These are phyloP conservation scores for Rhopalosiphum maidis DNA, from an alignment of 1,140 invertebrate species.

Conservation along the genomic window DNA sequence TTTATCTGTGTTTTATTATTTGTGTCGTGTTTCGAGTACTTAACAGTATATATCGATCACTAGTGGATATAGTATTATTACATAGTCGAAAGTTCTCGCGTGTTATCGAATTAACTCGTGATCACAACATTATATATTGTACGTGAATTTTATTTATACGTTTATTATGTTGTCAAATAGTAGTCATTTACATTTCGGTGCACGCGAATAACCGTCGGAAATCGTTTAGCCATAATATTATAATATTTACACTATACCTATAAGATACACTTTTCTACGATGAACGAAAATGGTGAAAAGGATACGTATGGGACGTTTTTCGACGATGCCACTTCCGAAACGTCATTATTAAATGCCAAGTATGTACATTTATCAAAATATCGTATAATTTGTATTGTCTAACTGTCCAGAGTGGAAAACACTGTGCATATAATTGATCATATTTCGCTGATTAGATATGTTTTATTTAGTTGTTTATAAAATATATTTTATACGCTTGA, in stretches of 20 bases:
- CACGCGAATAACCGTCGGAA: background rate
- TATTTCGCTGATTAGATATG: background rate
- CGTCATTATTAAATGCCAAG: conserved; percentile 15
- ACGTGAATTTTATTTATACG: background rate
- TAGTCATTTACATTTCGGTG: background rate
- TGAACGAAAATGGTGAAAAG: background rate
- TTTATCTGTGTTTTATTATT: background rate
- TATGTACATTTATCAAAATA: background rate
- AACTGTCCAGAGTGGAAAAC: background rate
- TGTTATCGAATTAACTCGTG: conserved; percentile 12
- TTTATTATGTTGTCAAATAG: background rate
- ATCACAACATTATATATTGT: background rate
- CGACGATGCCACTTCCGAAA: background rate
- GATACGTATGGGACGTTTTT: conserved; percentile 34
- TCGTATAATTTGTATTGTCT: background rate
- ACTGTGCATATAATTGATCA: background rate
- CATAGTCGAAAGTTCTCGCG: conserved; percentile 11
- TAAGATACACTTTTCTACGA: background rate
- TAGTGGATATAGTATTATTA: background rate
- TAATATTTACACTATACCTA: background rate
- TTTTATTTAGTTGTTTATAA: background rate
- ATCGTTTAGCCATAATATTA: background rate
- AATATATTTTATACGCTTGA: background rate
- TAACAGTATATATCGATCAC: background rate
- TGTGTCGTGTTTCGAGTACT: conserved; percentile 17